Conservation (phyloP, 2,113 vertebrate species). For the Albula goreensis region DNA sequence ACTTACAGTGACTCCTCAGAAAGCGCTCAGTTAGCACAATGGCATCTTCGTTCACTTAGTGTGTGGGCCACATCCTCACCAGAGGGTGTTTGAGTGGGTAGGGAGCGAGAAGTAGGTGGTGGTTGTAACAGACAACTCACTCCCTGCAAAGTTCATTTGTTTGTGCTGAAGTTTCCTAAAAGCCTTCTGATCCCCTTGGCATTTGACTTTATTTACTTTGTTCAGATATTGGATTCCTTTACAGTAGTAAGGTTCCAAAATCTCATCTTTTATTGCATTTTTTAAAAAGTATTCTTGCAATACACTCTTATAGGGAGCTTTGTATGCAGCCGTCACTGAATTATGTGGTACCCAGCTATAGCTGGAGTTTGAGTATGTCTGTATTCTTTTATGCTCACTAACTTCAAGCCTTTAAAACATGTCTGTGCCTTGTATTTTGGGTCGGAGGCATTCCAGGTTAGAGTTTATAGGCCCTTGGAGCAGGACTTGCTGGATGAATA, state of each 20-base stretch:
- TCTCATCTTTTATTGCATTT: neutral
- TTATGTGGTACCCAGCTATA: neutral
- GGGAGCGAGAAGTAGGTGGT: neutral
- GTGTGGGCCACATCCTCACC: neutral
- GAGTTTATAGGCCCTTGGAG: too few species aligned
- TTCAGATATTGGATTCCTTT: neutral
- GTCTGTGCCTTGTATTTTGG: neutral
- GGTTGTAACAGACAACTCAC: neutral
- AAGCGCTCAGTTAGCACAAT: neutral
- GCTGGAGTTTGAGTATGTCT: neutral
- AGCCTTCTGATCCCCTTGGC: neutral
- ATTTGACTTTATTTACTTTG: neutral
- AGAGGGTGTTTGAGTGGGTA: neutral
- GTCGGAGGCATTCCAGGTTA: neutral
- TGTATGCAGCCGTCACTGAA: neutral
- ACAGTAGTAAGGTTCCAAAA: neutral
- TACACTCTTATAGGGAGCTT: neutral
- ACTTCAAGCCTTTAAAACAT: constrained; percentile 1
- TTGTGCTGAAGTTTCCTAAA: neutral
- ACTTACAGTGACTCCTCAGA: neutral
- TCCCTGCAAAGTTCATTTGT: neutral
- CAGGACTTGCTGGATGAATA: too few species aligned
- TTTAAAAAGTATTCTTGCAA: neutral
- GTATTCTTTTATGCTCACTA: neutral
- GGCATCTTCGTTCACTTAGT: neutral